Evolutionary conservation across 2,888 invertebrate genomes (phyloP).

Genomic region (Napeogenes inachia): DNA sequence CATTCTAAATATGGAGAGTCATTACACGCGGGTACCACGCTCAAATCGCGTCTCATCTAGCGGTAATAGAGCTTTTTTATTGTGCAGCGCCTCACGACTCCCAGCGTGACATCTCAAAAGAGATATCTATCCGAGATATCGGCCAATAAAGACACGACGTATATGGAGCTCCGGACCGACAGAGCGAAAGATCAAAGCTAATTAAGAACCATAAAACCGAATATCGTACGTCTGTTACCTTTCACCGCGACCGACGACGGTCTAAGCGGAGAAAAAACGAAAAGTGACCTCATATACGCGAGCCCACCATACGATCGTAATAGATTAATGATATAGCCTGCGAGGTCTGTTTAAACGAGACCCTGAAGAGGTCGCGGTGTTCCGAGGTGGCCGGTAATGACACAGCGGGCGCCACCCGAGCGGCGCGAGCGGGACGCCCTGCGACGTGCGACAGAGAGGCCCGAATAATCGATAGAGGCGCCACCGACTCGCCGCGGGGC

Average conservation of each 20-base stretch:
- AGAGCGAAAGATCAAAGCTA: slow-evolving; percentile 66
- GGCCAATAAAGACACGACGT: slow-evolving; percentile 63
- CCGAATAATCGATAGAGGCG: slow-evolving; percentile 63
- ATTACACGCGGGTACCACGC: slow-evolving; percentile 17
- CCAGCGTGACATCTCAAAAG: slow-evolving; percentile 53
- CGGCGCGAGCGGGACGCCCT: slow-evolving; percentile 45
- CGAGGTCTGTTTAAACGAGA: slow-evolving; percentile 58
- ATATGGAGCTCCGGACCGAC: slow-evolving; percentile 47
- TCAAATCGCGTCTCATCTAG: slow-evolving; percentile 14
- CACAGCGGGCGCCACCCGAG: slow-evolving; percentile 58
- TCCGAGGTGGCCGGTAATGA: slow-evolving; percentile 47
- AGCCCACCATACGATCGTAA: slow-evolving; percentile 61
- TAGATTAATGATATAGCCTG: slow-evolving; percentile 74
- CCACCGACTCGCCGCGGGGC: slow-evolving; percentile 65
- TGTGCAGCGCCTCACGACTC: slow-evolving; percentile 31
- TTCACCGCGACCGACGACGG: slow-evolving; percentile 57
- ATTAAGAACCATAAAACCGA: slow-evolving; percentile 73
- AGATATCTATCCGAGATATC: slow-evolving; percentile 57
- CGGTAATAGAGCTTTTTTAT: slow-evolving; percentile 17
- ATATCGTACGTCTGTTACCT: slow-evolving; percentile 64
- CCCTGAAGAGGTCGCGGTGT: slow-evolving; percentile 43
- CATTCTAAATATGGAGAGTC: slow-evolving; percentile 32
- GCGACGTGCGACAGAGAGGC: slow-evolving; percentile 44
- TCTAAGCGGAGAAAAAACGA: slow-evolving; percentile 50
- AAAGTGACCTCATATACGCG: slow-evolving; percentile 56